Evolutionary conservation across 2,113 vertebrate species (phyloP), one percentile per base, ranked within the genome.

Genomic region (Vulpes lagopus): DNA sequence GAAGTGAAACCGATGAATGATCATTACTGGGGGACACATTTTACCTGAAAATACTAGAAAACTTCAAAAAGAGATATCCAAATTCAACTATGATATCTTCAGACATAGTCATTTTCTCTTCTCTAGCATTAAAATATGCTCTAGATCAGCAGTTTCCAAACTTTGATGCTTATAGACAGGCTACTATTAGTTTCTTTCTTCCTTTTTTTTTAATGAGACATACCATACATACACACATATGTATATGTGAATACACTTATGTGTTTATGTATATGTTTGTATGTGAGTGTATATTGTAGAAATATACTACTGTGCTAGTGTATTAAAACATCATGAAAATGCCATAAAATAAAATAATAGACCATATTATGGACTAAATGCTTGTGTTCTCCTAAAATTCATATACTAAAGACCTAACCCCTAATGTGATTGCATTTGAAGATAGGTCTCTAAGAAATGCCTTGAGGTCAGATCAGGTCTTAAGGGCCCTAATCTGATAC

Each of bases 31-130:
- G 9, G 27, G 22, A 59, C 7, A 30, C 27, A 11, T 82, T 89
- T 97, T 74, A 43, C 71, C 64, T 27, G 23, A 89, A 93, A 92
- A 82, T 91, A 67, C 20, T 82, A 86, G 59, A 43, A 91, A 81
- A 74, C 11, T 89, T 93, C 7, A n/a, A 85, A 93, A 59, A 81
- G 65, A 85, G 3, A 80, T 60, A 43, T 60, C 20, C 65, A 81
- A 73, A 10, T 55, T 69, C 22, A 10, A 71, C 5, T 79, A 27
- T 49, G 35, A 32, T 74, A 5, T 93, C 32, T 81, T 53, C 30
- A 95, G 51, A 82, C 3, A 2, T 32, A 35, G 5, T 67, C 27
- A 89, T 1, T 43, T 60, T 76, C 38, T 74, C 16, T 76, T 19
- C 43, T 62, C 38, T 62, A 30, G 25, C 64, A 87, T 81, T 81